These are phyloP conservation scores for Phania funesta DNA, from an alignment of 2,888 invertebrate species.

Conservation along the genomic window DNA sequence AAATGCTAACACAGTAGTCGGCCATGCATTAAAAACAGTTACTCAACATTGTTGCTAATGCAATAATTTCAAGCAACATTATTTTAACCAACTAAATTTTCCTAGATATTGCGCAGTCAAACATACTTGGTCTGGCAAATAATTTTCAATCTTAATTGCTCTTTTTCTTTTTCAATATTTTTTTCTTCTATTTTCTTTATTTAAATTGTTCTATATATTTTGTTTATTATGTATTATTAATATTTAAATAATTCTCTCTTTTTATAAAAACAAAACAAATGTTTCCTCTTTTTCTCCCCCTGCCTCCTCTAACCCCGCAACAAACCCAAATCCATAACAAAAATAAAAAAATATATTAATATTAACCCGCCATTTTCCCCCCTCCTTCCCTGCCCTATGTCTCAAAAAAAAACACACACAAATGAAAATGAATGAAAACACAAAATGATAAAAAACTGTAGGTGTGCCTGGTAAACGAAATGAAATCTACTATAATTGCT, in stretches of 20 bases:
- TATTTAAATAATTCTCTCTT: slow-evolving; percentile 53
- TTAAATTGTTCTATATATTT: not conserved
- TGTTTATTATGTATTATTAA: slow-evolving; percentile 60
- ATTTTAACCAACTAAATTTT: not conserved
- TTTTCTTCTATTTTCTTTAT: not conserved
- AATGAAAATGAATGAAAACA: slow-evolving; percentile 42
- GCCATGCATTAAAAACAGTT: too few relatives aligned
- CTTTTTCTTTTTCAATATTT: not conserved
- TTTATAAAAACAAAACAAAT: slow-evolving; percentile 37
- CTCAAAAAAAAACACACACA: slow-evolving; percentile 22
- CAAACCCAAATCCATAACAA: not conserved
- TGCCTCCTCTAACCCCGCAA: not conserved
- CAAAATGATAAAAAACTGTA: slow-evolving; percentile 76
- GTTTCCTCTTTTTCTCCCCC: slow-evolving; percentile 60
- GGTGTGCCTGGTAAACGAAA: slow-evolving; percentile 97
- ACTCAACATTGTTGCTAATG: too few relatives aligned
- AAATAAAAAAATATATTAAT: slow-evolving; percentile 38
- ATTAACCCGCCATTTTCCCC: not conserved
- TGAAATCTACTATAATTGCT: slow-evolving; percentile 97
- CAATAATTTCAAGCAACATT: too few relatives aligned
- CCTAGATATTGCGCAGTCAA: not conserved
- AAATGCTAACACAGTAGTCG: too few relatives aligned
- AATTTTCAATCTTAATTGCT: not conserved
- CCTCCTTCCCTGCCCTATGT: not conserved
- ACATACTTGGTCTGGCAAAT: slow-evolving; percentile 28